Conservation (phyloP, 1,140 invertebrate species). For the Spodoptera litura region DNA sequence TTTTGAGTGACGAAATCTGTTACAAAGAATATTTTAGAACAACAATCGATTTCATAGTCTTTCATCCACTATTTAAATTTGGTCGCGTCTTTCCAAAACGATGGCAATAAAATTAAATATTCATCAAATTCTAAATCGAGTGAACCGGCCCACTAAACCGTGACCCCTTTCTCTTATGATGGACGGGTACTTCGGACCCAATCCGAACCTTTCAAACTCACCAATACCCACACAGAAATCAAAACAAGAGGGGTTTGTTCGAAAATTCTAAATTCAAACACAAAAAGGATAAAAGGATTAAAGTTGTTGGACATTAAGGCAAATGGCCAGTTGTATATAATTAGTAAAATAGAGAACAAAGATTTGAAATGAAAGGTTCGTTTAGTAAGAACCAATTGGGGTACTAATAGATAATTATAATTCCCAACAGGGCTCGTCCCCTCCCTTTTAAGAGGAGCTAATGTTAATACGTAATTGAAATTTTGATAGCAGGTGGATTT, state of each 20-base stretch:
- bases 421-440: conserved; percentile 51
- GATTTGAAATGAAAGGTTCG: conserved; percentile 51
- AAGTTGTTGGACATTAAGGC: conserved; percentile 21
- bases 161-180: not conserved
- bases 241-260: conserved; percentile 27
- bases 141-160: not conserved
- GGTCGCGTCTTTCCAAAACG: not conserved
- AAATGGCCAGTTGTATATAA: conserved; percentile 35
- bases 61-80: not conserved
- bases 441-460: conserved; percentile 48
- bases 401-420: conserved; percentile 60
- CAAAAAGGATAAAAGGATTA: conserved; percentile 34
- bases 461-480: conserved; percentile 64
- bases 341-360: conserved; percentile 39
- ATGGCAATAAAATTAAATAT: conserved; percentile 9
- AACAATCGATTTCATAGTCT: too few relatives aligned
- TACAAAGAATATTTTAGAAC: too few relatives aligned
- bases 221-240: not conserved
- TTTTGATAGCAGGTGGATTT: conserved; percentile 57
- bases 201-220: conserved; percentile 26
- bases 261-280: conserved; percentile 12
- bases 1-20: too few relatives aligned
- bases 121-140: conserved; percentile 5
- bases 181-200: not conserved
- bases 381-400: conserved; percentile 56